Base-by-base conservation (phyloP, 2,888 invertebrate species). In the Biston stratarius region DNA sequence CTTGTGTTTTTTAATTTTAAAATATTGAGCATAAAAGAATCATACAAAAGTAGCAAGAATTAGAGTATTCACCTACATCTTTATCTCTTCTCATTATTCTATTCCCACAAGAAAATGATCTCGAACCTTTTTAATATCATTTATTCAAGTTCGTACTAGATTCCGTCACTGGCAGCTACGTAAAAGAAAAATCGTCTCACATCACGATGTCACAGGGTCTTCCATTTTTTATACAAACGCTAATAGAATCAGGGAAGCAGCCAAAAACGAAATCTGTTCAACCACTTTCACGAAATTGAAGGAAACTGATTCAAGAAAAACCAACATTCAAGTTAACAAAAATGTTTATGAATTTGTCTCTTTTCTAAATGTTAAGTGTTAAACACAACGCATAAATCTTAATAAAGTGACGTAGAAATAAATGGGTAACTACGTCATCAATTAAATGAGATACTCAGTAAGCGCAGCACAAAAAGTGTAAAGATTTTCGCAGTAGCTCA, bases 141-240 rank as follows among this genome's bases (percentile, higher is more conserved):
- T 66, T 52, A 52, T 56, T 56, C 24, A 57, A 65, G 57, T 56
- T 61, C 61, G 40, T 66, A 52, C 38, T 52, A 51, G 56, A 49
- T 51, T 48, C 55, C 48, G 47, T 40, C 51, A 24, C 42, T 52
- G 52, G 48, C 40, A 48, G 45, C 51, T 45, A 57, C 56, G 55
- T 53, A 24, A 45, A 65, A 66, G 66, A 66, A 56, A 66, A 66
- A 66, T 61, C 48, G 61, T 51, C 61, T 61, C 61, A 61, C 65
- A 66, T 66, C 56, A 51, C 56, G 11, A 42, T 56, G 66, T 61
- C 61, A 49, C 53, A 24, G 51, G 45, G 49, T 7, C 38, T 45
- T 52, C 38, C 66, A 66, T 66, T 66, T 57, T 66, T 66, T 61
- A 65, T 65, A 51, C 55, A 44, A 61, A 61, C 65, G 44, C 47